phyloP scores from a whole-genome alignment of 2,888 invertebrate species.

The Trachelus stipa region DNA sequence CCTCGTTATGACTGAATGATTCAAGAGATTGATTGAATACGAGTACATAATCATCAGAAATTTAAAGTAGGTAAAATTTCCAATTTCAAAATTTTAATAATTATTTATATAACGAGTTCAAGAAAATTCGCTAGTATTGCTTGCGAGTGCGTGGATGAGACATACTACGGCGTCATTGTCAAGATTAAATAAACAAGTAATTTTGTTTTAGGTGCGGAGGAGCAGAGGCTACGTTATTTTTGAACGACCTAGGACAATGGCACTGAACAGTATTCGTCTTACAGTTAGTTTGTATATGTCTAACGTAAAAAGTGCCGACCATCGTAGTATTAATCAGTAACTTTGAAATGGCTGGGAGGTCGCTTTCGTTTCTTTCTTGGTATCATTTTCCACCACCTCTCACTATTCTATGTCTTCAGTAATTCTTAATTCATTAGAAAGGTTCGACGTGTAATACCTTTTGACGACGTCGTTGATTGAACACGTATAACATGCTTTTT shows the following conservation, averaged over 20 bases:
- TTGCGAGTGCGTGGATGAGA: not conserved
- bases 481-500: not conserved
- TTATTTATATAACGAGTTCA: not conserved
- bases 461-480: not conserved
- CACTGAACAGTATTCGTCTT: not conserved
- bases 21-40: not conserved
- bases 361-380: not conserved
- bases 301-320: not conserved
- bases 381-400: not conserved
- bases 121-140: not conserved
- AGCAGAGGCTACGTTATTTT: not conserved
- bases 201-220: not conserved
- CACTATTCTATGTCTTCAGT: not conserved
- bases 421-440: not conserved
- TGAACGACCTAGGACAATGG: not conserved
- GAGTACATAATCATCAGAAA: not conserved
- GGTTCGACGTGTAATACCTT: not conserved
- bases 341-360: not conserved
- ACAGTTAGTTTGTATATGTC: not conserved
- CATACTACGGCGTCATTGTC: not conserved
- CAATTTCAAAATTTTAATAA: not conserved
- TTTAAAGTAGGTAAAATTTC: not conserved
- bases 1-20: not conserved
- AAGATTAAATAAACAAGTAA: not conserved
- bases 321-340: not conserved